Evolutionary conservation across 1,140 invertebrate species (phyloP).

Genomic region (Charaxes varanes): DNA sequence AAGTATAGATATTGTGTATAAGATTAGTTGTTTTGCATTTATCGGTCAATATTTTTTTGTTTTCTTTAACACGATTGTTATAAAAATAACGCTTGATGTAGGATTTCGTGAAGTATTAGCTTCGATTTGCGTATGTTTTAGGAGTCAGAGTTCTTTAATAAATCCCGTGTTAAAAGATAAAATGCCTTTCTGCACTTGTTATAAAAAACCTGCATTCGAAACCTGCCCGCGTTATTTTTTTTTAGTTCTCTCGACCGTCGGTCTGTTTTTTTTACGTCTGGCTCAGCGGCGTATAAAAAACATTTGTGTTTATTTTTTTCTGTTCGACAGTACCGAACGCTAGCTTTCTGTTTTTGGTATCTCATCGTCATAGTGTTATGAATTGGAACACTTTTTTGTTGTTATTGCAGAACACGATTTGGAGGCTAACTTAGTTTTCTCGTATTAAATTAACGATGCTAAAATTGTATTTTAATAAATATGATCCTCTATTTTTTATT

Average conservation of each 20-base stretch:
- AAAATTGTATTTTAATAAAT: no score
- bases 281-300: constrained; percentile 60
- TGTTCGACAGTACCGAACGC: constrained; percentile 36
- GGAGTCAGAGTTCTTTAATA: constrained; percentile 2
- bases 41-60: constrained; percentile 62
- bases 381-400: constrained; percentile 7
- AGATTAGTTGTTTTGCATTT: constrained; percentile 30
- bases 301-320: constrained; percentile 51
- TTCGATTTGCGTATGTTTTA: constrained; percentile 8
- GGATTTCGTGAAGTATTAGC: constrained; percentile 18
- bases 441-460: no score
- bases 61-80: constrained; percentile 59
- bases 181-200: constrained; percentile 31
- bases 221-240: constrained; percentile 68
- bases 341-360: constrained; percentile 27
- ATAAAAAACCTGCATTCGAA: constrained; percentile 63
- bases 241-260: constrained; percentile 48
- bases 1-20: constrained; percentile 29
- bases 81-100: constrained; percentile 50
- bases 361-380: constrained; percentile 13
- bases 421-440: no score
- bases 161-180: constrained; percentile 15
- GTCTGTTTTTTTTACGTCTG: constrained; percentile 69
- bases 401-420: no score
- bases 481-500: no score